These are phyloP conservation scores for Chelon auratus DNA, from an alignment of 2,797 vertebrate genomes.

Conservation along the genomic window DNA sequence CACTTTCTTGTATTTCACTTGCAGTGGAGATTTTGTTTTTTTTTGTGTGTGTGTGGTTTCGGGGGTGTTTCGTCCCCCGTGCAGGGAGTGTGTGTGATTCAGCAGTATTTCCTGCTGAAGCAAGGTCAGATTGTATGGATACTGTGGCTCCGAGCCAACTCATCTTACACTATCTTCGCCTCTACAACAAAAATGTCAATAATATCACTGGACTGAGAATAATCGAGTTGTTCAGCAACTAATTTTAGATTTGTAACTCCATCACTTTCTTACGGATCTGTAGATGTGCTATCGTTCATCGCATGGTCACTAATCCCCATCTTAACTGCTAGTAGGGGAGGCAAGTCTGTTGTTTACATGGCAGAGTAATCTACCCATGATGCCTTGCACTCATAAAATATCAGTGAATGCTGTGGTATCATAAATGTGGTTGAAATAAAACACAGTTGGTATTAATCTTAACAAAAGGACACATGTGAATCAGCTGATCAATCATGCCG, in stretches of 20 bases:
- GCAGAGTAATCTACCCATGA: conserved; percentile 5
- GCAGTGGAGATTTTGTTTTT: not conserved
- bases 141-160: conserved; percentile 39
- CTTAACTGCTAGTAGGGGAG: conserved; percentile 45
- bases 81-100: conserved; percentile 63
- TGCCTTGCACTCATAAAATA: not conserved
- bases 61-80: not conserved
- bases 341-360: conserved; percentile 43
- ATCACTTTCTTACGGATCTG: conserved; percentile 11
- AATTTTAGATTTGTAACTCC: conserved; percentile 23
- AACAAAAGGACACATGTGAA: too few relatives aligned
- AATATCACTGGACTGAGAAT: not conserved
- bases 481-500: too few relatives aligned
- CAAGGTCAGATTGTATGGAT: conserved; percentile 51
- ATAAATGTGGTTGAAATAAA: not conserved
- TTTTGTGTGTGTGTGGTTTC: not conserved
- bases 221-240: conserved; percentile 18
- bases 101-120: conserved; percentile 64
- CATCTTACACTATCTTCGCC: not conserved
- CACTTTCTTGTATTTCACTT: conserved; percentile 30
- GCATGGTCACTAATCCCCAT: conserved; percentile 54
- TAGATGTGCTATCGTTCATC: conserved; percentile 21
- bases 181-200: conserved; percentile 10
- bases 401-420: not conserved
- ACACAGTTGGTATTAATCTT: not conserved